Conservation (phyloP, 2,113 vertebrate species). For the Forbesichthys papilliferus region DNA sequence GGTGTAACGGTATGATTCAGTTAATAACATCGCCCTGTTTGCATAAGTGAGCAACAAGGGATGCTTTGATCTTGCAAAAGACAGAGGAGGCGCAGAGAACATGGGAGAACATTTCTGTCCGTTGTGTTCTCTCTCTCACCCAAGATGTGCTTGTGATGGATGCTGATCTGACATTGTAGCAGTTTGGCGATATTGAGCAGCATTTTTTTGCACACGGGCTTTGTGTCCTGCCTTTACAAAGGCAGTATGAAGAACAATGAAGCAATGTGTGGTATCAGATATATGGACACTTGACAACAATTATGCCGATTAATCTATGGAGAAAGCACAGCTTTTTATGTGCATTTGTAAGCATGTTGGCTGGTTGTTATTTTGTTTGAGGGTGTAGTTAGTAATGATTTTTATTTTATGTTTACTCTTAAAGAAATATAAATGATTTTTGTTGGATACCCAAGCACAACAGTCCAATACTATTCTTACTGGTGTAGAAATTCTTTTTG, state of each 20-base stretch:
- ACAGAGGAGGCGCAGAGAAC: conserved; percentile 29
- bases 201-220: conserved; percentile 35
- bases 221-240: conserved; percentile 33
- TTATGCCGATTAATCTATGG: conserved; percentile 11
- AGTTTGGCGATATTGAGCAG: conserved; percentile 30
- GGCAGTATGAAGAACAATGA: conserved; percentile 7
- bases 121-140: conserved; percentile 21
- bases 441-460: conserved; percentile 53
- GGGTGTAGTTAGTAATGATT: neutral
- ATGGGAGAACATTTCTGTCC: conserved; percentile 22
- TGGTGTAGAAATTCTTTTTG: conserved; percentile 50
- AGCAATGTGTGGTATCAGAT: conserved; percentile 6
- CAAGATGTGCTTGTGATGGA: conserved; percentile 42
- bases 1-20: conserved; percentile 46
- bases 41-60: conserved; percentile 45
- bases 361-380: neutral
- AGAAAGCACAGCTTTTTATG: neutral
- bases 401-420: conserved; percentile 19
- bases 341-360: neutral
- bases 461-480: conserved; percentile 22
- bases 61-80: conserved; percentile 56
- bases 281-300: conserved; percentile 13
- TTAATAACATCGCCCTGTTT: conserved; percentile 56
- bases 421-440: conserved; percentile 53
- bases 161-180: conserved; percentile 47